Evolutionary conservation across 2,797 vertebrate species (phyloP).

Genomic region (Spheniscus humboldti): DNA sequence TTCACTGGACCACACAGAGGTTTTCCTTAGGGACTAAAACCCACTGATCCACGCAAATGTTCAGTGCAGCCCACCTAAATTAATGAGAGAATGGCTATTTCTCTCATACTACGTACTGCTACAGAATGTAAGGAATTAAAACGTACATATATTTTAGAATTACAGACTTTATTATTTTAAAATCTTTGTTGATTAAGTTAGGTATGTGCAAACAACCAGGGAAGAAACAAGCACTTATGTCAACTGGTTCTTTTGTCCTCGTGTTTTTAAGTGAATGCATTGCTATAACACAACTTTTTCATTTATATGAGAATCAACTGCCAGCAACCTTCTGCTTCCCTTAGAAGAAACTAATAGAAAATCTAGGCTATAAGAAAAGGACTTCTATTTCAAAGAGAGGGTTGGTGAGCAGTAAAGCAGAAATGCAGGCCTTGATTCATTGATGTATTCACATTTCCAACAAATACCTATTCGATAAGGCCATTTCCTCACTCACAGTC

Average conservation of each 20-base stretch:
- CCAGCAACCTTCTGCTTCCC: background rate
- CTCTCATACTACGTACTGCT: background rate
- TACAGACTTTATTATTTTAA: background rate
- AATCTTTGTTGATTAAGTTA: background rate
- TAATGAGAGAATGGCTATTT: constrained; percentile 15
- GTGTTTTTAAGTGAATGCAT: background rate
- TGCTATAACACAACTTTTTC: background rate
- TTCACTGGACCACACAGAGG: constrained; percentile 64
- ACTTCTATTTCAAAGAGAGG: background rate
- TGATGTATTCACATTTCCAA: constrained; percentile 42
- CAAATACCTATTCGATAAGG: constrained; percentile 50
- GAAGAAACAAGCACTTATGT: background rate
- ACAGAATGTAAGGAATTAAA: background rate
- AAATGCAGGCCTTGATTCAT: constrained; percentile 54
- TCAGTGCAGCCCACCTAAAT: constrained; percentile 10
- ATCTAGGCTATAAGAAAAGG: background rate
- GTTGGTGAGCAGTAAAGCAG: constrained; percentile 46
- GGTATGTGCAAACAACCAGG: background rate
- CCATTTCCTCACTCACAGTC: constrained; percentile 46
- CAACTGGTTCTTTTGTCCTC: background rate
- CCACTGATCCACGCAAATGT: constrained; percentile 37
- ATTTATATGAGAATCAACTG: background rate
- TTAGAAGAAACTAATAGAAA: background rate
- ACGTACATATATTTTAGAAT: background rate
- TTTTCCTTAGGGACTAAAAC: constrained; percentile 40